These are phyloP conservation scores for Salvelinus sp. DNA, from an alignment of 2,113 vertebrate species.

Conservation along the genomic window DNA sequence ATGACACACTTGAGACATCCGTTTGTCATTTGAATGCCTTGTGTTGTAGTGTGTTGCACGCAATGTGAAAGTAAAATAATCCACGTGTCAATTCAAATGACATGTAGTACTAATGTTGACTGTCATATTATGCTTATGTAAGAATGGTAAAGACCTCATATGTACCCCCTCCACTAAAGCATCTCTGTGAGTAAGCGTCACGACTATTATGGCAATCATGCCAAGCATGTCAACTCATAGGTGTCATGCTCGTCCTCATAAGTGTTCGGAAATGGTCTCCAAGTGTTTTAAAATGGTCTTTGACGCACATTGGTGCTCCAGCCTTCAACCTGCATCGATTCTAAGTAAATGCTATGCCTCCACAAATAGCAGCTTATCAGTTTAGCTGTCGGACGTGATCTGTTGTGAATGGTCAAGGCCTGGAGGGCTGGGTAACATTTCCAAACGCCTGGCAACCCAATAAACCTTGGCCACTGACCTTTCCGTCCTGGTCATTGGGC, in stretches of 20 bases:
- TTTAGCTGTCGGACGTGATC: slow-evolving; percentile 69
- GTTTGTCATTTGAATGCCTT: not conserved
- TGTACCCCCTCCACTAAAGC: not conserved
- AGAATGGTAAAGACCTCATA: not conserved
- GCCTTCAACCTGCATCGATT: slow-evolving; percentile 43
- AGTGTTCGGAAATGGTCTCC: not conserved
- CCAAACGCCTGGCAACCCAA: slow-evolving; percentile 62
- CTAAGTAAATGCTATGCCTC: slow-evolving; percentile 67
- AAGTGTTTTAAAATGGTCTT: slow-evolving; percentile 31
- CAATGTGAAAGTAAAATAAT: not conserved
- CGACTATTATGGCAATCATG: not conserved
- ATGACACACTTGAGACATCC: not conserved
- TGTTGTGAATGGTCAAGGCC: slow-evolving; percentile 61
- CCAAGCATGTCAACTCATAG: too few relatives aligned
- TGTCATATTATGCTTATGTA: not conserved
- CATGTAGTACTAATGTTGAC: not conserved
- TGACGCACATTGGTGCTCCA: slow-evolving; percentile 27
- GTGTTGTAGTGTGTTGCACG: not conserved
- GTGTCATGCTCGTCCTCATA: too few relatives aligned
- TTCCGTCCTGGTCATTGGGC: slow-evolving; percentile 60
- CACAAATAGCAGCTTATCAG: slow-evolving; percentile 65
- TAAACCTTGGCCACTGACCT: slow-evolving; percentile 69
- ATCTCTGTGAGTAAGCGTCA: not conserved
- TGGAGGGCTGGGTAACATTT: slow-evolving; percentile 62
- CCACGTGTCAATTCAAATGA: not conserved